Evolutionary conservation across 1,140 invertebrate species (phyloP).

Genomic region (Ridgeia piscesae): DNA sequence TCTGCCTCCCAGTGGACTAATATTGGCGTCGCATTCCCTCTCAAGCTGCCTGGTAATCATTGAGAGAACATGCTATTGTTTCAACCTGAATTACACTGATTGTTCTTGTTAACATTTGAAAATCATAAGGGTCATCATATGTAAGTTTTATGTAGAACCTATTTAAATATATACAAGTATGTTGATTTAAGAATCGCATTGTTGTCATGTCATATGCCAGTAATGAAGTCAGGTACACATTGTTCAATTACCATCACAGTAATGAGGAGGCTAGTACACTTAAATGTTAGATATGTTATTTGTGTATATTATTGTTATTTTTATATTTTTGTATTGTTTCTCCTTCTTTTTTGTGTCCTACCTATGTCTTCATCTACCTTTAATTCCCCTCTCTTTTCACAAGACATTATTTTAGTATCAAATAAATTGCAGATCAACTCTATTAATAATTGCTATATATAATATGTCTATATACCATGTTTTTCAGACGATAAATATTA

Average conservation of each 20-base stretch:
- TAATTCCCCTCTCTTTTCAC: background rate
- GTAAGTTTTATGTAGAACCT: too few species aligned
- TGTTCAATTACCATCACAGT: too few species aligned
- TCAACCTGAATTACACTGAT: too few species aligned
- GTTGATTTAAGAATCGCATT: too few species aligned
- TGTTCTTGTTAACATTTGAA: too few species aligned
- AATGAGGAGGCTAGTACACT: too few species aligned
- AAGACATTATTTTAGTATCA: background rate
- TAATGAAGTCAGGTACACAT: too few species aligned
- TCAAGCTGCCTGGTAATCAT: background rate
- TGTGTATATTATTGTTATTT: background rate
- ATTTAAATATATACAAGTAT: too few species aligned
- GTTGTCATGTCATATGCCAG: too few species aligned
- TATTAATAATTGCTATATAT: background rate
- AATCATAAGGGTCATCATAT: too few species aligned
- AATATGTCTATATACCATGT: background rate
- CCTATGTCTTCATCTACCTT: background rate
- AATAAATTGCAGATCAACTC: too few species aligned
- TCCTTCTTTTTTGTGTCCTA: background rate
- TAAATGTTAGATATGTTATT: background rate
- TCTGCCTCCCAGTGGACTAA: constrained; percentile 41
- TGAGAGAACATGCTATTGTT: too few species aligned
- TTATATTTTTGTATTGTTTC: background rate
- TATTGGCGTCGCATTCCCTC: constrained; percentile 31
- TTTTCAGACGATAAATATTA: background rate